Evolutionary conservation across 2,888 invertebrate genomes (phyloP).

Genomic region (Eledone cirrhosa): DNA sequence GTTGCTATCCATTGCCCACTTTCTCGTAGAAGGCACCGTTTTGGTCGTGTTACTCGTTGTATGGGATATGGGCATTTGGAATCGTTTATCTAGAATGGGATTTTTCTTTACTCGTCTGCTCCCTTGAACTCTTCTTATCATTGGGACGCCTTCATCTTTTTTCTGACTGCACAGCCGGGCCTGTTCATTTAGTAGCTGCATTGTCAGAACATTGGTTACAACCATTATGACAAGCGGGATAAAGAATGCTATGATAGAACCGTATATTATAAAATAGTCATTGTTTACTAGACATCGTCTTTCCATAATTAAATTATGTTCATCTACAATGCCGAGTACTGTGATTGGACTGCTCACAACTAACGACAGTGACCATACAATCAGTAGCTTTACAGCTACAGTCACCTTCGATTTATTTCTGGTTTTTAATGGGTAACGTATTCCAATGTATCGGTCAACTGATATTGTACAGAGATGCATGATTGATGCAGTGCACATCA

Average conservation of each 20-base stretch:
- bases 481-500: constrained; percentile 71
- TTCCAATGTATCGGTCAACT: constrained; percentile 81
- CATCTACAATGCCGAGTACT: constrained; percentile 70
- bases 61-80: background rate
- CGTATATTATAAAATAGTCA: constrained; percentile 76
- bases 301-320: constrained; percentile 73
- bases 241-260: constrained; percentile 94
- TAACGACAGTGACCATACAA: constrained; percentile 89
- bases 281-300: constrained; percentile 70
- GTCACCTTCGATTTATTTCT: constrained; percentile 62
- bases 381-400: constrained; percentile 80
- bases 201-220: constrained; percentile 91
- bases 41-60: background rate
- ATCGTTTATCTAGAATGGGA: background rate
- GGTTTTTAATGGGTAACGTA: constrained; percentile 83
- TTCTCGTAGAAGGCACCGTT: background rate
- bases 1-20: constrained; percentile 18
- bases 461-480: constrained; percentile 72
- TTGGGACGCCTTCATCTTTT: constrained; percentile 45
- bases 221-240: constrained; percentile 95
- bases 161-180: constrained; percentile 51
- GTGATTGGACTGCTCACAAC: constrained; percentile 69
- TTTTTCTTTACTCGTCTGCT: background rate
- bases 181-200: constrained; percentile 84
- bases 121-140: constrained; percentile 45